phyloP scores from a whole-genome alignment of 2,888 invertebrate genomes.

The Homarus gammarus region DNA sequence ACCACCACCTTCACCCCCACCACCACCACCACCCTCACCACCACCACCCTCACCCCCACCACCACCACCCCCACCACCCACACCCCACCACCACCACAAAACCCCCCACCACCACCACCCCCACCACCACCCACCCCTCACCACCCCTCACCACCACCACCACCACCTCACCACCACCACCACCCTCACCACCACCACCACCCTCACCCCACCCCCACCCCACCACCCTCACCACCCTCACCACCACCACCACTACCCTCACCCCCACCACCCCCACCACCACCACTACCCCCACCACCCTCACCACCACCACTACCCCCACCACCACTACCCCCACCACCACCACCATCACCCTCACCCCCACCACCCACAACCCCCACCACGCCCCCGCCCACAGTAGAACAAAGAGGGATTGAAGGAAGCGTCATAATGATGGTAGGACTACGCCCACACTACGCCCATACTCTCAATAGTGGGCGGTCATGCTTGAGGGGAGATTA shows the following conservation, averaged over 20 bases:
- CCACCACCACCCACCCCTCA: not conserved
- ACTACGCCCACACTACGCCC: constrained; percentile 51
- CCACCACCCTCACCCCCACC: not conserved
- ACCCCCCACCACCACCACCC: not conserved
- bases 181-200: not conserved
- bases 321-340: no score
- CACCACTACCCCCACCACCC: not conserved
- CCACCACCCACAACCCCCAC: not conserved
- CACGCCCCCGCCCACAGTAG: constrained; percentile 45
- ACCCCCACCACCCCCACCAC: not conserved
- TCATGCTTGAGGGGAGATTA: constrained; percentile 51
- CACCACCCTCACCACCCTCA: not conserved
- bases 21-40: not conserved
- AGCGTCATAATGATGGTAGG: constrained; percentile 55
- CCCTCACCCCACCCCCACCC: no score
- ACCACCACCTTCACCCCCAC: no score
- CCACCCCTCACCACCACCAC: not conserved
- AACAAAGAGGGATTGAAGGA: constrained; percentile 50
- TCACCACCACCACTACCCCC: not conserved
- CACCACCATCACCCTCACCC: not conserved
- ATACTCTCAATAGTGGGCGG: constrained; percentile 49
- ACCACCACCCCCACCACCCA: no score
- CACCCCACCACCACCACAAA: not conserved
- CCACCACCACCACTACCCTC: not conserved
- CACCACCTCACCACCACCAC: not conserved